These are phyloP conservation scores for Lepisosteus osseus DNA, from an alignment of 2,113 vertebrate genomes.

Conservation along the genomic window DNA sequence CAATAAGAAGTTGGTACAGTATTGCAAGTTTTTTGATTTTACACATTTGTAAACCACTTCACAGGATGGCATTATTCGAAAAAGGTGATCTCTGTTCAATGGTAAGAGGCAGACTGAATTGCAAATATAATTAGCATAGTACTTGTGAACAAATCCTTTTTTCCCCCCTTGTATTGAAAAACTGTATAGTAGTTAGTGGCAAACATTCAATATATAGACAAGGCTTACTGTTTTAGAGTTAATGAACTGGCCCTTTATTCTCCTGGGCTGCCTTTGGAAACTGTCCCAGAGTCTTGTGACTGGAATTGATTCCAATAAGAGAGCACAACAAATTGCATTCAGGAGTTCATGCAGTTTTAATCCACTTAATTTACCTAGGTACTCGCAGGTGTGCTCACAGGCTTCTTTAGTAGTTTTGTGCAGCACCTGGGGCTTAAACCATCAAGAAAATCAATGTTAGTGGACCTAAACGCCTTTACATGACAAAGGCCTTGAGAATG, in stretches of 20 bases:
- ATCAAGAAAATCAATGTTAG: too few relatives aligned
- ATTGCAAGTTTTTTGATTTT: background rate
- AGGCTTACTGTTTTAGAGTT: conserved; percentile 15
- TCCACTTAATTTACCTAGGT: conserved; percentile 1
- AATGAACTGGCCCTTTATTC: conserved; percentile 21
- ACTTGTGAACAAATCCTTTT: background rate
- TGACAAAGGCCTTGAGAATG: too few relatives aligned
- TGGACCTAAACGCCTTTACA: too few relatives aligned
- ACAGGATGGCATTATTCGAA: background rate
- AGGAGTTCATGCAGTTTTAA: conserved; percentile 4
- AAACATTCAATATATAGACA: background rate
- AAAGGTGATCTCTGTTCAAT: background rate
- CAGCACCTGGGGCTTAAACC: too few relatives aligned
- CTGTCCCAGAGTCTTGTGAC: conserved; percentile 6
- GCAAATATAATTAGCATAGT: background rate
- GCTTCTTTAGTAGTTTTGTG: background rate
- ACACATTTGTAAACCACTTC: background rate
- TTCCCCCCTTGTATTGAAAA: conserved; percentile 2
- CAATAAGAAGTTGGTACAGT: background rate
- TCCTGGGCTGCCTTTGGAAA: conserved; percentile 12
- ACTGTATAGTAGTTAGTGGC: background rate
- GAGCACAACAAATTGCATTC: conserved; percentile 5
- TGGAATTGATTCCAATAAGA: background rate
- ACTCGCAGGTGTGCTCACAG: background rate
- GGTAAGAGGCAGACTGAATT: background rate